phyloP scores from a whole-genome alignment of 2,113 vertebrate genomes.

The Megaceryle maxima region DNA sequence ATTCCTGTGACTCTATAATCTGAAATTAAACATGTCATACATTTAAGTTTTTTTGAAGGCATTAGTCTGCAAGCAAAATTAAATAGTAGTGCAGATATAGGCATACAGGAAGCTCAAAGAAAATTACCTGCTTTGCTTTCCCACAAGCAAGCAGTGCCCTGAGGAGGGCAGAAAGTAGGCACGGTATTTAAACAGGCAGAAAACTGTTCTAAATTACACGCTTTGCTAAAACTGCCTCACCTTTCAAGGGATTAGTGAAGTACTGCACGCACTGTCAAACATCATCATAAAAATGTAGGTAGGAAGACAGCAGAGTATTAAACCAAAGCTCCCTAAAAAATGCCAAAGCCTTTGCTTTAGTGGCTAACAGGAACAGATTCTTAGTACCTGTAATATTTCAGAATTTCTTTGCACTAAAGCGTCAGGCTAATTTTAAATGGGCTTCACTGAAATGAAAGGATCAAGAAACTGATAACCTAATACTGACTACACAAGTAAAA shows the following conservation, averaged over 20 bases:
- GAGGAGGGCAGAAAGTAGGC: not conserved
- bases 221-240: not conserved
- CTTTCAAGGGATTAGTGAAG: not conserved
- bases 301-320: not conserved
- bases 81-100: not conserved
- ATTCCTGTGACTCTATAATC: not conserved
- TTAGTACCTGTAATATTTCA: not conserved
- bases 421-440: not conserved
- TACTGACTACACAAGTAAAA: not conserved
- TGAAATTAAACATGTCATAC: not conserved
- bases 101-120: not conserved
- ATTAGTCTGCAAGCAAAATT: not conserved
- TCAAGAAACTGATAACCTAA: not conserved
- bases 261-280: not conserved
- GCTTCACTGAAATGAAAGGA: not conserved
- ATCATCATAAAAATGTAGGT: not conserved
- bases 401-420: not conserved
- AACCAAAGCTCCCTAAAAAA: not conserved
- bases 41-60: not conserved
- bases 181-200: accelerated
- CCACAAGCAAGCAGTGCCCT: not conserved
- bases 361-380: not conserved
- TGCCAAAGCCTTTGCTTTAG: not conserved
- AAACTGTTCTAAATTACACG: not conserved
- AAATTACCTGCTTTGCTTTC: not conserved